phyloP scores from a whole-genome alignment of 2,888 invertebrate genomes.

The Pseudanteris insignis region DNA sequence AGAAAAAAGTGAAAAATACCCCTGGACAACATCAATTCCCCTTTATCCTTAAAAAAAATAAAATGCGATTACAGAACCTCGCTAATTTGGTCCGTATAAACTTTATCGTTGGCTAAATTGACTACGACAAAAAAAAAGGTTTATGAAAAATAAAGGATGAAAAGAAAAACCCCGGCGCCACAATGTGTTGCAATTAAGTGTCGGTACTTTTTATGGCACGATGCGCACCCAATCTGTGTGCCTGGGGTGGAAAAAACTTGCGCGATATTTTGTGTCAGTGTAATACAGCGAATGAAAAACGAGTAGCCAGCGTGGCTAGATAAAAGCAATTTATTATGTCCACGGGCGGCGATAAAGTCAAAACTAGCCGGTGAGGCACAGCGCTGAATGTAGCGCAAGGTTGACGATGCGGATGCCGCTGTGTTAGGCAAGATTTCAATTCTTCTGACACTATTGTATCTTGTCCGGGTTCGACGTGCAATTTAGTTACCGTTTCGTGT shows the following conservation, averaged over 20 bases:
- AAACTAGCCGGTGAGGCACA: conserved; percentile 40
- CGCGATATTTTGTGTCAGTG: conserved; percentile 18
- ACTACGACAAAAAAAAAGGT: no score
- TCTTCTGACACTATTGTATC: conserved; percentile 11
- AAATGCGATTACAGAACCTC: no score
- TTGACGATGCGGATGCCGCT: conserved; percentile 29
- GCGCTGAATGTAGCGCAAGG: conserved; percentile 37
- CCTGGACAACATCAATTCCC: no score
- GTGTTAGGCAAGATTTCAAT: conserved; percentile 32
- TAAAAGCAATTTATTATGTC: conserved; percentile 52
- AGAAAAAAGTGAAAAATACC: no score
- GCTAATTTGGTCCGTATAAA: no score
- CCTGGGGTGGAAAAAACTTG: conserved; percentile 5
- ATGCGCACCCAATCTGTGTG: conserved; percentile 16
- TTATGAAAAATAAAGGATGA: no score
- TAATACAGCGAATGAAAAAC: conserved; percentile 42
- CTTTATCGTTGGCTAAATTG: no score
- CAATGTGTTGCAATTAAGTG: conserved; percentile 16
- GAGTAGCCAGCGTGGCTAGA: conserved; percentile 46
- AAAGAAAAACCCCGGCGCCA: no score
- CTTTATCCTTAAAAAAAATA: no score
- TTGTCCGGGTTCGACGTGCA: conserved; percentile 13
- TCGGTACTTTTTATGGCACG: conserved; percentile 12
- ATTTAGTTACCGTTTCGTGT: conserved; percentile 19
- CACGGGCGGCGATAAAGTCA: conserved; percentile 49